Percentiles rank a stretch among this genome's conserved stretches.
Conservation (phyloP, 2,797 vertebrate species). For the Helarctos malayanus region DNA sequence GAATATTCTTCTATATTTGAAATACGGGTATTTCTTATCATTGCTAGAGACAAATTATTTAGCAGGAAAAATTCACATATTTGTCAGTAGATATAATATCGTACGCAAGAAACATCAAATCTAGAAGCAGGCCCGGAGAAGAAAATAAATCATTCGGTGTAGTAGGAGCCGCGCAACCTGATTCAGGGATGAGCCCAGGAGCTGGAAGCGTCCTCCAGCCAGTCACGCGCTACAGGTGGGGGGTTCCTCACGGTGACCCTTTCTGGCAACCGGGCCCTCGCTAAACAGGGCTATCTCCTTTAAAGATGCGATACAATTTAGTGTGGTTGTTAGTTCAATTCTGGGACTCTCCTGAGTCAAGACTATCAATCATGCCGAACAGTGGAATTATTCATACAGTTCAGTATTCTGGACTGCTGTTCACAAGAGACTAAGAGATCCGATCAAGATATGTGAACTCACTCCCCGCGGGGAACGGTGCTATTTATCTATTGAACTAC, state of each 20-base stretch:
- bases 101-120: not conserved
- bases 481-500: conserved; percentile 80
- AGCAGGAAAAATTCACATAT: conserved; percentile 66
- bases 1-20: not conserved
- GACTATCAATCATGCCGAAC: conserved; percentile 84
- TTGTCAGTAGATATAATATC: conserved; percentile 65
- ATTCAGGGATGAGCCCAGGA: not conserved
- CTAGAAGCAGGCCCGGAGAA: not conserved
- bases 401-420: conserved; percentile 69
- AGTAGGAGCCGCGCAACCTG: not conserved
- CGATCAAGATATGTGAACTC: conserved; percentile 76
- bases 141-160: conserved; percentile 25
- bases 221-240: not conserved
- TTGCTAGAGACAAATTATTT: conserved; percentile 71
- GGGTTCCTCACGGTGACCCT: conserved; percentile 60
- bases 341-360: conserved; percentile 80
- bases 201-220: not conserved
- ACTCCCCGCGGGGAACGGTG: conserved; percentile 56
- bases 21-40: conserved; percentile 63
- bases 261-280: conserved; percentile 68
- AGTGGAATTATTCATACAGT: conserved; percentile 84
- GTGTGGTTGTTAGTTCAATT: conserved; percentile 84
- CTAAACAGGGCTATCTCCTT: conserved; percentile 84
- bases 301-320: conserved; percentile 83
- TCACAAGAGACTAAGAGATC: conserved; percentile 83